Evolutionary conservation across 2,113 vertebrate species (phyloP), one percentile per base, ranked within the genome.

Genomic region (Percopsis transmontana): DNA sequence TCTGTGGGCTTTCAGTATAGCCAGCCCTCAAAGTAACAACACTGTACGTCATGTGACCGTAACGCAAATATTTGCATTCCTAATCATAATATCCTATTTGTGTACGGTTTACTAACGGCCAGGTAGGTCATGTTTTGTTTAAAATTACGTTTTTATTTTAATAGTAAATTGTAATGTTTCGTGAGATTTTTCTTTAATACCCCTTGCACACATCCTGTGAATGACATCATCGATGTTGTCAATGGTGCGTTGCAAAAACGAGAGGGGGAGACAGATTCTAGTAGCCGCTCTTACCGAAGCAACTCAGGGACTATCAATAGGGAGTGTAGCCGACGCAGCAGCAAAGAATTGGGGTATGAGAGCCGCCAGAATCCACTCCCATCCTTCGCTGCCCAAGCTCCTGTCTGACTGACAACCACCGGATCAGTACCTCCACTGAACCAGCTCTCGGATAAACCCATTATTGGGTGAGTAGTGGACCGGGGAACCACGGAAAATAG

Each of bases 281-380:
- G 70, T 12, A 62, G 79, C 75, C 56, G 77, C 76, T 66, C 53
- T 71, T 72, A 70, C 71, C 21, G 79, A 71, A 83, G 86, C 76
- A 70, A 75, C 85, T 81, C 70, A 75, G 87, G 80, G 85, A 89
- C 84, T 61, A 76, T 84, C 87, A 87, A 83, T 89, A 89, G 73
- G 79, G 84, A 87, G 85, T 44, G 77, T 68, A 79, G 48, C 77
- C 81, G 85, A 88, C 83, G 72, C 80, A 71, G 78, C 76, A 86
- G 79, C 80, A 5, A 5, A 68, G 81, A 89, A 79, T 81, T 67
- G 88, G 89, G 91, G 86, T 72, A 92, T 92, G 91, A 92, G 79
- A 78, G 77, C 87, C 81, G 79, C 71, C 79, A 88, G 80, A 95
- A 95, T 96, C 94, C 93, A 92, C 91, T 89, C 87, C 93, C 92